Evolutionary conservation across 2,888 invertebrate species (phyloP), one percentile per base, ranked within the genome.

Genomic region (Cryptocephalus moraei): DNA sequence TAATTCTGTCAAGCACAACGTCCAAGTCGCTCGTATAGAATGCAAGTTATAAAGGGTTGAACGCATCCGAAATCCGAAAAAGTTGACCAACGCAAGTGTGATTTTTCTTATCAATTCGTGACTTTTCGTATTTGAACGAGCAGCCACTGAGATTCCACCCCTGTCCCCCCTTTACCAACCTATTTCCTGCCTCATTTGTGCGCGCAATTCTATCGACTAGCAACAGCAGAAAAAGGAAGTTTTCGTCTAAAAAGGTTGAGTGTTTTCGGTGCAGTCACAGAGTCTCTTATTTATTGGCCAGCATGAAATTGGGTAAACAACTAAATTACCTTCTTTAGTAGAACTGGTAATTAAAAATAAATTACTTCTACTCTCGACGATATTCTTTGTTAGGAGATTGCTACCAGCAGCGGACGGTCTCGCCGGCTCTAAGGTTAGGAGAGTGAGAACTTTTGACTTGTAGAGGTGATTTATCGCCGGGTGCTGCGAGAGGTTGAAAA

Each of bases 161-260:
- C 41, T 41, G 46, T 11, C 40, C 46, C 36, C n/a, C 57, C 51
- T 54, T 59, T 63, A 67, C 66, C 65, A 65, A 68, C 67, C 68
- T 68, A 69, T 69, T 69, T 69, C 66, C 67, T 68, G 69, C 66
- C 67, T 68, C 69, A 69, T 69, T 69, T 69, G 67, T 63, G 65
- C 65, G 36, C n/a, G 36, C 36, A 36, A 36, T 36, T 36, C 36
- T 12, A 36, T 36, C 12, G 36, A 12, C 36, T 12, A 12, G 36
- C 36, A 36, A 36, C 36, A 36, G 12, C 36, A 36, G 36, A 36
- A 12, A n/a, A 36, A 36, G 36, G 12, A 36, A 36, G 36, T 12
- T 36, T 36, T 12, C 36, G 36, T 36, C 36, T 36, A 12, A 36
- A 36, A 36, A 36, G 36, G 36, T 36, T 36, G 36, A 36, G 12